Base-by-base conservation (phyloP, 2,797 vertebrate species). In the Alcedo quadribrachys region DNA sequence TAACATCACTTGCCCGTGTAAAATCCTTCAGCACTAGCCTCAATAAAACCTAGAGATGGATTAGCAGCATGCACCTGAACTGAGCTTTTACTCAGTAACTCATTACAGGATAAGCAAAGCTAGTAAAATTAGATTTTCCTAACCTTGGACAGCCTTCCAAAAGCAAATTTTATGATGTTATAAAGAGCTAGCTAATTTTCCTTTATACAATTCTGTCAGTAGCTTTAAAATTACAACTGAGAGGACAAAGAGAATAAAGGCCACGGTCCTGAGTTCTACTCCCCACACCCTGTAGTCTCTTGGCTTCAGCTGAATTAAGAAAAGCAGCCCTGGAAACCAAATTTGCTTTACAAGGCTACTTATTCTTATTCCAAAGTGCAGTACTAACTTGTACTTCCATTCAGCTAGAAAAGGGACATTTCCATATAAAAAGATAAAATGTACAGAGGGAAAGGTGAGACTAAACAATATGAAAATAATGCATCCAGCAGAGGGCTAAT, bases 291-390 rank as follows among this genome's bases (percentile, higher is more conserved):
- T 78, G 62, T 5, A 60, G 32, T 78, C 32, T 77, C 55, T 89
- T 81, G 69, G 76, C 82, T 87, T 92, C 76, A 91, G 46, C 22
- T 87, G 50, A 90, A 86, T 50, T 65, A n/a, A 81, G 53, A 51
- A 77, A 93, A 94, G 55, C 61, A 95, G 63, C 33, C 62, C 85
- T 85, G 68, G 94, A 97, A 96, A 83, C 71, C 37, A 90, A 89
- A 45, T 83, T 87, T 93, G 61, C 89, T 96, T 95, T 70, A 92
- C 67, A 89, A 96, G 92, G 62, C 90, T 77, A 92, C 60, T 95
- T 95, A 81, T 81, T 91, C 93, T 97, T 73, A 90, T 73, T 95
- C 88, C 66, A 35, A 91, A 77, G 62, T 62, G 60, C 76, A 90
- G 43, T 24, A 67, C 91, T 97, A 95, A 91, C 83, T 91, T 84